These are phyloP conservation scores for Drosophila siamana DNA, from an alignment of 2,888 invertebrate genomes.

Conservation along the genomic window DNA sequence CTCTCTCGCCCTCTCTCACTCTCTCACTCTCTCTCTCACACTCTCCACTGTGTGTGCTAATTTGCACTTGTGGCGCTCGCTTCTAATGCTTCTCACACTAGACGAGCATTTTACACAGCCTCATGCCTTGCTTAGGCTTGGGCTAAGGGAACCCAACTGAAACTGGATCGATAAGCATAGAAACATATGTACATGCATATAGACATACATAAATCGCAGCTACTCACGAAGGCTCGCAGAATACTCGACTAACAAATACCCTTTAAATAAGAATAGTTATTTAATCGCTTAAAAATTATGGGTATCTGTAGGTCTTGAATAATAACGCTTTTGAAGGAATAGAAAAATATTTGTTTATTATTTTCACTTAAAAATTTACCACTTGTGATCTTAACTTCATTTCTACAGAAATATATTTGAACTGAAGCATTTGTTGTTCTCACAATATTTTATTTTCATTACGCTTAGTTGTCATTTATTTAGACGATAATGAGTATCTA, in stretches of 20 bases:
- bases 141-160: constrained; percentile 9
- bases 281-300: too few relatives aligned
- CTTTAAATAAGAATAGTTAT: too few relatives aligned
- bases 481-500: too few relatives aligned
- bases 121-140: constrained; percentile 25
- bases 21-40: neutral
- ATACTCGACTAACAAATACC: neutral
- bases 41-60: constrained; percentile 52
- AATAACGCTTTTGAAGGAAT: too few relatives aligned
- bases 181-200: neutral
- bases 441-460: too few relatives aligned
- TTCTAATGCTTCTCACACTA: constrained; percentile 40
- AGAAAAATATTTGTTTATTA: too few relatives aligned
- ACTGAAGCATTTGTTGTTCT: too few relatives aligned
- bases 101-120: constrained; percentile 52
- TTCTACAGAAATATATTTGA: too few relatives aligned
- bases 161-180: constrained; percentile 23
- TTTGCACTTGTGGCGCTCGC: constrained; percentile 51
- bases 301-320: too few relatives aligned
- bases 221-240: neutral
- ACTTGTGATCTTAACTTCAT: too few relatives aligned
- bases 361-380: too few relatives aligned
- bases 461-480: too few relatives aligned
- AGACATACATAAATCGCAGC: constrained; percentile 41
- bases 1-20: neutral